phyloP scores from a whole-genome alignment of 2,797 vertebrate species.

The Alfaro cultratus region DNA sequence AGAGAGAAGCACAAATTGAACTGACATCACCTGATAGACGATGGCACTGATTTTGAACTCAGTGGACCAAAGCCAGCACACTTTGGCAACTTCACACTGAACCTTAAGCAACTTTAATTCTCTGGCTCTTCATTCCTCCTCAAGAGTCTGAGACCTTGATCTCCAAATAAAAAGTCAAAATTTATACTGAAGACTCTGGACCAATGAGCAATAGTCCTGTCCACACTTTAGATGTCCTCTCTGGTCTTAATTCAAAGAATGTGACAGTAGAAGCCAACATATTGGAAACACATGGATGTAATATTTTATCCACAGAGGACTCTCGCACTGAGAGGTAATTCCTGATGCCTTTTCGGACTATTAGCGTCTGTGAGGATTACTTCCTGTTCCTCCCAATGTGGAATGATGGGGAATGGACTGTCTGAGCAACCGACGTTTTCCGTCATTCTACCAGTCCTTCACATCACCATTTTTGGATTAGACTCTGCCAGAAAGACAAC shows the following conservation, averaged over 20 bases:
- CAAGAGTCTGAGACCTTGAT: not conserved
- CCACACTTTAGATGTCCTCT: not conserved
- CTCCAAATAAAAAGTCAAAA: not conserved
- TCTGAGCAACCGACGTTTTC: slow-evolving; percentile 90
- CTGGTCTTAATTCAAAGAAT: not conserved
- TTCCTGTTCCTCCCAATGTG: slow-evolving; percentile 64
- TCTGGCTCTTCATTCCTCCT: not conserved
- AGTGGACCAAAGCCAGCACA: not conserved
- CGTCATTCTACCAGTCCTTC: slow-evolving; percentile 89
- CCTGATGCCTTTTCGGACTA: slow-evolving; percentile 44
- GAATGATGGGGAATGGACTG: slow-evolving; percentile 95
- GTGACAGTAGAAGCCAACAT: not conserved
- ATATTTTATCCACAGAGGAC: no score
- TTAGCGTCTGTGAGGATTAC: slow-evolving; percentile 38
- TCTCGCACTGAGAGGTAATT: slow-evolving; percentile 42
- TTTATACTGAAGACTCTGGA: not conserved
- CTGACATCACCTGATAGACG: not conserved
- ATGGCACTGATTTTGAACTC: not conserved
- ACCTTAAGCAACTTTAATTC: not conserved
- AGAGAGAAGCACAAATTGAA: not conserved
- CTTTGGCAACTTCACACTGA: not conserved
- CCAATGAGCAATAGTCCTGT: not conserved
- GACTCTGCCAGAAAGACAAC: slow-evolving; percentile 98
- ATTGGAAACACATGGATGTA: no score
- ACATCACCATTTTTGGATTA: slow-evolving; percentile 94